Percentiles rank a stretch among this genome's conserved stretches.
phyloP scores from a whole-genome alignment of 92 coral and sea anemone genomes.

The Epizoanthus rinbou region DNA sequence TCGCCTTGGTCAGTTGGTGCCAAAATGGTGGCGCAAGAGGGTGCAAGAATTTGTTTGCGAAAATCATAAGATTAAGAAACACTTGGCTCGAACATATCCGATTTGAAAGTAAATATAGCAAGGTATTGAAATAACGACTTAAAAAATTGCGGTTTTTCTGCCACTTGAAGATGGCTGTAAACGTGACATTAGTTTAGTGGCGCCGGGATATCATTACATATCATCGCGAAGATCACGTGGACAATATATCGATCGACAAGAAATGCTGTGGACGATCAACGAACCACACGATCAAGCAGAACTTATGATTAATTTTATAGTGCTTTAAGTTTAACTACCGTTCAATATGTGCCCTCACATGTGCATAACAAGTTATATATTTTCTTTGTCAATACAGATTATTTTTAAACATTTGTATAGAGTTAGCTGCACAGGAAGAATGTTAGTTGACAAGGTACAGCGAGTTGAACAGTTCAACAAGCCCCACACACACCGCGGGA shows the following conservation, averaged over 20 bases:
- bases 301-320: slow-evolving; percentile 15
- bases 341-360: slow-evolving; percentile 3
- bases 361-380: slow-evolving; percentile 22
- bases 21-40: not conserved
- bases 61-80: not conserved
- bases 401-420: not conserved
- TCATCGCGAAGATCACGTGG: slow-evolving; percentile 18
- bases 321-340: not conserved
- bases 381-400: slow-evolving; percentile 37
- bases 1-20: too few species aligned
- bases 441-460: slow-evolving; percentile 1
- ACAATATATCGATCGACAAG: not conserved
- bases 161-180: slow-evolving; percentile 12
- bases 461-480: not conserved
- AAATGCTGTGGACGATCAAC: not conserved
- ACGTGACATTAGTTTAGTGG: slow-evolving; percentile 5
- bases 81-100: slow-evolving; percentile 9
- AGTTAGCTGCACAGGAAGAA: not conserved
- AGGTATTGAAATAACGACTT: slow-evolving; percentile 5
- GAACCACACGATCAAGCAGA: slow-evolving; percentile 36
- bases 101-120: not conserved
- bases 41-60: not conserved
- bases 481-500: not conserved
- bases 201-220: not conserved
- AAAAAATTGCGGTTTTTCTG: slow-evolving; percentile 14